These are phyloP conservation scores for Parnassius mnemosyne DNA, from an alignment of 2,888 invertebrate genomes.

Conservation along the genomic window DNA sequence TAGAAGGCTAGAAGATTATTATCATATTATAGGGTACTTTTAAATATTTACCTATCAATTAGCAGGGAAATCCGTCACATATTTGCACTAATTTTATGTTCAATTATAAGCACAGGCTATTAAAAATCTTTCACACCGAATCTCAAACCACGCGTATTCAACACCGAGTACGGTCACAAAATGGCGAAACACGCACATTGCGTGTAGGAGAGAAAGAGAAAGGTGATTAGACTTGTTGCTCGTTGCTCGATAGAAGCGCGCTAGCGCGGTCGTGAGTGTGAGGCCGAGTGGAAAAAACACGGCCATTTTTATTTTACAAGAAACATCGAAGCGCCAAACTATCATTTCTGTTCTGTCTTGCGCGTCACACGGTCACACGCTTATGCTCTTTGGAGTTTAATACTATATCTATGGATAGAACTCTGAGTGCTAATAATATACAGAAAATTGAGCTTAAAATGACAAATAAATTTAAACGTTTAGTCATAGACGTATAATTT, in stretches of 20 bases:
- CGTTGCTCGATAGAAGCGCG: background rate
- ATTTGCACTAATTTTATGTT: background rate
- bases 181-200: slow-evolving; percentile 8
- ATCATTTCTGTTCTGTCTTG: background rate
- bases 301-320: background rate
- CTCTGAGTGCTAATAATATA: too few species aligned
- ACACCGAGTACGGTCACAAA: slow-evolving; percentile 9
- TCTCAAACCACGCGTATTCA: slow-evolving; percentile 17
- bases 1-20: background rate
- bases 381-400: too few species aligned
- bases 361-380: too few species aligned
- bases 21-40: background rate
- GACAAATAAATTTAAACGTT: too few species aligned
- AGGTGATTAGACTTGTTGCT: background rate
- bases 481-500: background rate
- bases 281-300: background rate
- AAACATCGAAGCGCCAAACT: background rate
- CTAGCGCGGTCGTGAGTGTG: background rate
- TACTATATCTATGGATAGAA: too few species aligned
- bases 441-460: too few species aligned
- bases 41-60: slow-evolving; percentile 3
- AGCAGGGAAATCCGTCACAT: background rate
- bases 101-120: background rate
- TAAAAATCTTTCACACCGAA: background rate
- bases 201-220: slow-evolving; percentile 17